Conservation (phyloP, 1,140 invertebrate species). For the Venturia canescens region DNA sequence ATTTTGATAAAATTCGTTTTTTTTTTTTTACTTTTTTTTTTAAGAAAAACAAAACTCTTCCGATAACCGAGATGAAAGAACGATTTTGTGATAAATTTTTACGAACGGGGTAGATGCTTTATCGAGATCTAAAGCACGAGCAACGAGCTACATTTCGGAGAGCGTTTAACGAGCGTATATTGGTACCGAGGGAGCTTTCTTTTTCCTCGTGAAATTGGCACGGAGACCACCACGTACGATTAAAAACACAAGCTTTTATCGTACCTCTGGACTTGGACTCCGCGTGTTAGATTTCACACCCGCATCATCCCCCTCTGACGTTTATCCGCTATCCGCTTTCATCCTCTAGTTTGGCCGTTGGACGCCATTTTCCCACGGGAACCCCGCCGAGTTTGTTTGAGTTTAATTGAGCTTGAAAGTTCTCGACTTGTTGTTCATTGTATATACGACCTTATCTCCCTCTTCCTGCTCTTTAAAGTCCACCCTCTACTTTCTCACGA, state of each 20-base stretch:
- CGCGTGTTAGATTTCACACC: slow-evolving; percentile 17
- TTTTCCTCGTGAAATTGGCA: slow-evolving; percentile 43
- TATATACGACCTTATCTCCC: slow-evolving; percentile 38
- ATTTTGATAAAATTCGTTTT: too few relatives aligned
- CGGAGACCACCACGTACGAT: slow-evolving; percentile 30
- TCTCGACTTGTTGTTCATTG: slow-evolving; percentile 62
- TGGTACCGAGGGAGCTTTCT: slow-evolving; percentile 35
- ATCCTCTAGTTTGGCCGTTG: neutral
- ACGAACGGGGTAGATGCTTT: neutral
- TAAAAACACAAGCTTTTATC: slow-evolving; percentile 10
- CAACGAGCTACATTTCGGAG: neutral
- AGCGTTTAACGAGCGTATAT: slow-evolving; percentile 40
- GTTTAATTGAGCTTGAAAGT: slow-evolving; percentile 68
- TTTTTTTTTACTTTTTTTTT: neutral
- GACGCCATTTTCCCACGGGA: slow-evolving; percentile 51
- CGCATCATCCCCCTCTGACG: neutral
- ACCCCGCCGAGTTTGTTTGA: slow-evolving; percentile 62
- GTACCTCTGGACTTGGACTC: neutral
- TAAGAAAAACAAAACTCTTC: neutral
- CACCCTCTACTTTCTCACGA: slow-evolving; percentile 11
- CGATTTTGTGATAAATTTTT: too few relatives aligned
- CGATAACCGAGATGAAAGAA: neutral
- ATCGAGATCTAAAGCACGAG: neutral
- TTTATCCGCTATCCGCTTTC: slow-evolving; percentile 10
- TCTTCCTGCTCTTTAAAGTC: slow-evolving; percentile 12